Evolutionary conservation across 2,113 vertebrate genomes (phyloP).

Genomic region (Onychostoma macrolepis): DNA sequence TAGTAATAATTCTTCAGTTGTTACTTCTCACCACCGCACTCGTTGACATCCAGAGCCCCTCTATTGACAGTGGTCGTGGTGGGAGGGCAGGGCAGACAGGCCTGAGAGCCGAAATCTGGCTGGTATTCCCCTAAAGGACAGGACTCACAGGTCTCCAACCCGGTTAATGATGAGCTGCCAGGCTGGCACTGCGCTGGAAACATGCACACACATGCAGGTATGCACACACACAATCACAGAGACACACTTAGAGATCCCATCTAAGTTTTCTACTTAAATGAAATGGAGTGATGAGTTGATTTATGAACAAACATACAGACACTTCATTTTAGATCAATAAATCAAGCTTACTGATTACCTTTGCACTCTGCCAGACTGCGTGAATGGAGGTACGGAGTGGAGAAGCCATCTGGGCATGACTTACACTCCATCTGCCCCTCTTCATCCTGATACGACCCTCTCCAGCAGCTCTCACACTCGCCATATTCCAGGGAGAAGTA

Average conservation of each 20-base stretch:
- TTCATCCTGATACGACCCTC: slow-evolving; percentile 91
- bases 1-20: not conserved
- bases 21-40: slow-evolving; percentile 89
- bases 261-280: not conserved
- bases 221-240: slow-evolving; percentile 8
- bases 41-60: slow-evolving; percentile 83
- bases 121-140: slow-evolving; percentile 93
- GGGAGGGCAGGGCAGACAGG: slow-evolving; percentile 84
- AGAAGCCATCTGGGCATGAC: slow-evolving; percentile 85
- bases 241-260: slow-evolving; percentile 19
- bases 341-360: slow-evolving; percentile 75
- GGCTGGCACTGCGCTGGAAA: slow-evolving; percentile 92
- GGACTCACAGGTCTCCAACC: slow-evolving; percentile 94
- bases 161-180: slow-evolving; percentile 89
- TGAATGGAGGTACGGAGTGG: slow-evolving; percentile 92
- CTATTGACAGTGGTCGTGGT: slow-evolving; percentile 90
- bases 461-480: slow-evolving; percentile 91
- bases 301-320: not conserved
- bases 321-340: not conserved
- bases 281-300: not conserved
- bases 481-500: slow-evolving; percentile 89
- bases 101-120: slow-evolving; percentile 80
- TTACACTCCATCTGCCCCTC: slow-evolving; percentile 94
- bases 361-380: slow-evolving; percentile 88
- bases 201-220: slow-evolving; percentile 30